Evolutionary conservation across 2,113 vertebrate species (phyloP).

Genomic region (Hemiscyllium ocellatum): DNA sequence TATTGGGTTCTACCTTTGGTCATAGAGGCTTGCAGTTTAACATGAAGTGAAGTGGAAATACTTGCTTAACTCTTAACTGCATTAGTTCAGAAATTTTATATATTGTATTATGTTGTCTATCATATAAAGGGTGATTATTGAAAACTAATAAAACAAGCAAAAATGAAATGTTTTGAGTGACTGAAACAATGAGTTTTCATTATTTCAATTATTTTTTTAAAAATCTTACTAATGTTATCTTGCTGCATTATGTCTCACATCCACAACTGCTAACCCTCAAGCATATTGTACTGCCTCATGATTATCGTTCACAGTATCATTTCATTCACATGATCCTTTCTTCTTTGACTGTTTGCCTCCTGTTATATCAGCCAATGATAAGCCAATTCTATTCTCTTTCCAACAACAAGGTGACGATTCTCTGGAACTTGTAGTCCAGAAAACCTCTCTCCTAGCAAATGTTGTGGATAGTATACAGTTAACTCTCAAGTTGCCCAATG

Average conservation of each 20-base stretch:
- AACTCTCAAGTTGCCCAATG: background rate
- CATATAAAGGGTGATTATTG: background rate
- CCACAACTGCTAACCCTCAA: background rate
- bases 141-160: background rate
- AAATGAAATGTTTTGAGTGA: background rate
- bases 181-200: background rate
- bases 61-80: background rate
- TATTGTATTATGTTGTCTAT: too few species aligned
- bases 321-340: background rate
- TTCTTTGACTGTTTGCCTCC: background rate
- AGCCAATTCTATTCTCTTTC: background rate
- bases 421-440: background rate
- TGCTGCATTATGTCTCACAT: background rate
- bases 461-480: background rate
- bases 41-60: background rate
- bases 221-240: background rate
- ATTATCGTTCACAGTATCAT: background rate
- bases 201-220: background rate
- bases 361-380: background rate
- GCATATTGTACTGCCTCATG: background rate
- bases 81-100: background rate
- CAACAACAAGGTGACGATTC: background rate
- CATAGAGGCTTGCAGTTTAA: background rate
- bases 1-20: background rate
- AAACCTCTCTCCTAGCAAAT: background rate